Conservation (phyloP, 2,113 vertebrate genomes). For the Vireo altiloquus region DNA sequence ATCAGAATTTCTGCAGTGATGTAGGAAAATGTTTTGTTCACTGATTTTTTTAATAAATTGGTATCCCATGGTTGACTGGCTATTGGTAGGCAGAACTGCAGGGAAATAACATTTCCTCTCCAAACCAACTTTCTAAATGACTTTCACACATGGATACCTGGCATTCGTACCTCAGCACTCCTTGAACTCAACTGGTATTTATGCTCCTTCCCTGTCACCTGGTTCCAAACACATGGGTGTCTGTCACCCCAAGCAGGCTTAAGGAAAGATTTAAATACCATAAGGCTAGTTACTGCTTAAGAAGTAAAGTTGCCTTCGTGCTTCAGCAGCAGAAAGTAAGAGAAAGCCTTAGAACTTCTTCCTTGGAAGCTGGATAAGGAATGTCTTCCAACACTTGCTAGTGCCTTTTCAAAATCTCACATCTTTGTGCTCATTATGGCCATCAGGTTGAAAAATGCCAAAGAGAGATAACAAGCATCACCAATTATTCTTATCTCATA, state of each 20-base stretch:
- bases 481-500: conserved; percentile 44
- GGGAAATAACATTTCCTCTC: neutral
- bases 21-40: neutral
- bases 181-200: neutral
- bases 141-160: neutral
- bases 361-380: neutral
- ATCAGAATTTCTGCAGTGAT: neutral
- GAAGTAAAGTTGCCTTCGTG: neutral
- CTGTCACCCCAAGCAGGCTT: neutral
- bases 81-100: neutral
- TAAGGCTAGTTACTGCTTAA: neutral
- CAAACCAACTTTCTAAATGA: neutral
- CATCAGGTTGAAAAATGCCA: neutral
- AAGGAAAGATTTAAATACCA: neutral
- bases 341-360: neutral
- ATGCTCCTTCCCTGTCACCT: neutral
- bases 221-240: neutral
- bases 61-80: neutral
- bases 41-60: neutral
- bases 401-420: neutral
- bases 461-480: neutral
- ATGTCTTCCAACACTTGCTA: neutral
- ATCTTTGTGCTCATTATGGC: neutral
- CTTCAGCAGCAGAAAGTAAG: neutral
- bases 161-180: neutral